These are phyloP conservation scores for Hymenochirus boettgeri DNA, from an alignment of 2,113 vertebrate genomes.

Conservation along the genomic window DNA sequence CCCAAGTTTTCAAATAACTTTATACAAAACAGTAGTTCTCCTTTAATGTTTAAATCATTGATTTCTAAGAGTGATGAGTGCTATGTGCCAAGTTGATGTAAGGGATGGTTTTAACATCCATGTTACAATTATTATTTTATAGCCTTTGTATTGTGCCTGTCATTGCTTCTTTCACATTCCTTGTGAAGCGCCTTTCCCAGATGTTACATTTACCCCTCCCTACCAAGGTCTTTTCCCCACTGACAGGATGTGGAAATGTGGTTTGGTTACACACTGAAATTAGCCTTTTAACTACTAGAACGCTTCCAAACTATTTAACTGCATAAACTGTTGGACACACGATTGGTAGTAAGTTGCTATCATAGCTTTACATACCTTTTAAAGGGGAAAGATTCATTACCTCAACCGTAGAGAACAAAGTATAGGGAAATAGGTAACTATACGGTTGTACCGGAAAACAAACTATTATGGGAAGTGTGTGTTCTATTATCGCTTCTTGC, in stretches of 20 bases:
- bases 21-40: no score
- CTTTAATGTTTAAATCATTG: no score
- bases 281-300: slow-evolving; percentile 18
- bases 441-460: no score
- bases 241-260: slow-evolving; percentile 39
- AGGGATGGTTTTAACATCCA: slow-evolving; percentile 26
- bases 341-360: no score
- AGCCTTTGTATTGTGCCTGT: slow-evolving; percentile 20
- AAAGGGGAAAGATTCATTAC: no score
- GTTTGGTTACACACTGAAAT: slow-evolving; percentile 35
- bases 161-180: slow-evolving; percentile 16
- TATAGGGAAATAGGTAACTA: no score
- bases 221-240: slow-evolving; percentile 2
- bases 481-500: no score
- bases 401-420: no score
- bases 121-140: slow-evolving; percentile 21
- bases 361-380: no score
- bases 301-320: slow-evolving; percentile 15
- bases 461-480: no score
- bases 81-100: slow-evolving; percentile 21
- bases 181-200: slow-evolving; percentile 11
- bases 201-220: slow-evolving; percentile 14
- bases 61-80: slow-evolving; percentile 8
- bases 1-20: no score
- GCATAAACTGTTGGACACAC: background rate